Conservation (phyloP, 2,888 invertebrate species). For the Habrosyne pyritoides region DNA sequence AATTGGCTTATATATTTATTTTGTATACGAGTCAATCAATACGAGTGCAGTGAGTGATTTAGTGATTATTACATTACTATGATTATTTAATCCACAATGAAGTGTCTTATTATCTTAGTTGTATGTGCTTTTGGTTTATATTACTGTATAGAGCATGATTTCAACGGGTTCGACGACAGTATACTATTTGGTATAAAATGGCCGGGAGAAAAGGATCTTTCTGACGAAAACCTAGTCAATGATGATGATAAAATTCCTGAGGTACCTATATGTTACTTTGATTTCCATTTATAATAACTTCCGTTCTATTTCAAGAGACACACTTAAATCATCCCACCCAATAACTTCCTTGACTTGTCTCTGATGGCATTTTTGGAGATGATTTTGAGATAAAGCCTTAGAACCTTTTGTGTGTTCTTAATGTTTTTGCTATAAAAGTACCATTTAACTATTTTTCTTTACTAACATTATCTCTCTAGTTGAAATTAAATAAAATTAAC, state of each 20-base stretch:
- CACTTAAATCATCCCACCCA: too few relatives aligned
- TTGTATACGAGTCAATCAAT: conserved; percentile 7
- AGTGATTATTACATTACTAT: conserved; percentile 25
- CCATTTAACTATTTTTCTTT: too few relatives aligned
- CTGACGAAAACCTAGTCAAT: conserved; percentile 50
- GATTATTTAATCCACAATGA: conserved; percentile 50
- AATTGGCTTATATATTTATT: conserved; percentile 18
- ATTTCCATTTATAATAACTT: conserved; percentile 17
- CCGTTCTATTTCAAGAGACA: too few relatives aligned
- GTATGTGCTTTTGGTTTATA: conserved; percentile 46
- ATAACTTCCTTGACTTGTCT: too few relatives aligned
- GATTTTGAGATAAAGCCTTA: too few relatives aligned
- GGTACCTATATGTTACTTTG: conserved; percentile 34
- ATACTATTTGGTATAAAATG: conserved; percentile 91
- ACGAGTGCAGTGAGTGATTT: conserved; percentile 10
- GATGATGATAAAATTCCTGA: conserved; percentile 47
- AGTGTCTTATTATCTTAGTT: conserved; percentile 44
- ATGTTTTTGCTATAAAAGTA: too few relatives aligned
- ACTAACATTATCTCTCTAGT: too few relatives aligned
- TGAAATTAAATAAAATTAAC: conserved; percentile 25
- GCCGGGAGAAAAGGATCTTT: conserved; percentile 80
- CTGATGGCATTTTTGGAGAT: too few relatives aligned
- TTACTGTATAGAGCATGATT: conserved; percentile 81
- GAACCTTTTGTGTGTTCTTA: too few relatives aligned
- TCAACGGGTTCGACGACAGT: conserved; percentile 92